phyloP scores from a whole-genome alignment of 2,113 vertebrate species.

The Pleuronectes platessa region DNA sequence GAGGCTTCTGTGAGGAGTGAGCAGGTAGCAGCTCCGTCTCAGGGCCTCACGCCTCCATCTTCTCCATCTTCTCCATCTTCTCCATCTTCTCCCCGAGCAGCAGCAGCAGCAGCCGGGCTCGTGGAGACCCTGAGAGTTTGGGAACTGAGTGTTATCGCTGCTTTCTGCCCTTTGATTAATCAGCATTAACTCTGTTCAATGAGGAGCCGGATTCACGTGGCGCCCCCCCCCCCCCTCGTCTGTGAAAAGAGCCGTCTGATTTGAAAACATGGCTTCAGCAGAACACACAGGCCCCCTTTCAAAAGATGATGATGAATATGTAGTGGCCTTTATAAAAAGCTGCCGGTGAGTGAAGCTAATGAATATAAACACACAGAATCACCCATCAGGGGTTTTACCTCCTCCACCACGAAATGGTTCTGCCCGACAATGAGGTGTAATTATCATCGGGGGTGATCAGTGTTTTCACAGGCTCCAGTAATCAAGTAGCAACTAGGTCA shows the following conservation, averaged over 20 bases:
- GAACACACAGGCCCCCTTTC: constrained; percentile 25
- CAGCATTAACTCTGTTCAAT: constrained; percentile 58
- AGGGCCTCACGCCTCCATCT: constrained; percentile 52
- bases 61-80: no score
- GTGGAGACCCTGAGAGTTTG: constrained; percentile 31
- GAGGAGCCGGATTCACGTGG: constrained; percentile 1
- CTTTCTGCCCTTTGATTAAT: constrained; percentile 71
- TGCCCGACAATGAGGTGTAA: constrained; percentile 42
- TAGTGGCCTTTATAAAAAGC: constrained; percentile 31
- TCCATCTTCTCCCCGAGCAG: not conserved
- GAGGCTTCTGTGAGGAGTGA: constrained; percentile 70
- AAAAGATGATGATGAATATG: constrained; percentile 54
- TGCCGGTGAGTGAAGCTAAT: constrained; percentile 33
- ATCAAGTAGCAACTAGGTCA: constrained; percentile 67
- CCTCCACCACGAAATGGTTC: constrained; percentile 10
- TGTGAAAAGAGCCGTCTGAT: constrained; percentile 47
- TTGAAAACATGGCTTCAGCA: constrained; percentile 54
- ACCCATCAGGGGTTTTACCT: constrained; percentile 9
- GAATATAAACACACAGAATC: constrained; percentile 44
- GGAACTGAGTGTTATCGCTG: constrained; percentile 35
- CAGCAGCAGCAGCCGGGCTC: no score
- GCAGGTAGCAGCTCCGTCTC: constrained; percentile 72
- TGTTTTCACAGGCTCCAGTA: constrained; percentile 47
- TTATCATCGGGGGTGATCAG: constrained; percentile 57
- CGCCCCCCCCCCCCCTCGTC: not conserved